Percentiles rank a stretch among this genome's conserved stretches.
Conservation (phyloP, 2,113 vertebrate species). For the Scomber scombrus region DNA sequence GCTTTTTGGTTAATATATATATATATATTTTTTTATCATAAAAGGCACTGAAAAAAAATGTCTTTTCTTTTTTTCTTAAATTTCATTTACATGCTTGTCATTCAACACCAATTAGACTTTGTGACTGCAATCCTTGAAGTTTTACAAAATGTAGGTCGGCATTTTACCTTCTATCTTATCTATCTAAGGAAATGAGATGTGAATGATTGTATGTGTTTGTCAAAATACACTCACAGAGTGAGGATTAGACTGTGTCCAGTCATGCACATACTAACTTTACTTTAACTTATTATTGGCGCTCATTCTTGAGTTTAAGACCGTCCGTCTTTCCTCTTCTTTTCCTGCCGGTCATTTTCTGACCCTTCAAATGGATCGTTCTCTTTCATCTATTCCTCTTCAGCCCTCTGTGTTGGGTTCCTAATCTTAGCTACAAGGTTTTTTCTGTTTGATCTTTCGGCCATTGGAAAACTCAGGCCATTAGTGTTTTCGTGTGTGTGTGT, state of each 20-base stretch:
- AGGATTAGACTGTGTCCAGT: conserved; percentile 1
- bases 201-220: background rate
- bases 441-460: conserved; percentile 29
- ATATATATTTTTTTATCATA: background rate
- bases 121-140: background rate
- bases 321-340: conserved; percentile 27
- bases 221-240: background rate
- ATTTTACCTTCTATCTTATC: background rate
- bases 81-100: background rate
- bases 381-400: conserved; percentile 40
- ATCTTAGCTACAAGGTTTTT: conserved; percentile 35
- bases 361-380: conserved; percentile 15
- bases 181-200: conserved; percentile 10
- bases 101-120: conserved; percentile 5
- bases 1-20: background rate
- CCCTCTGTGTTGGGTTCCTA: conserved; percentile 11
- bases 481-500: conserved; percentile 5
- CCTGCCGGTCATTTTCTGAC: conserved; percentile 35
- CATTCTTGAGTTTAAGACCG: conserved; percentile 20
- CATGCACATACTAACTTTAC: background rate
- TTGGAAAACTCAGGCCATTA: conserved; percentile 20
- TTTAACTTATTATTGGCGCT: background rate
- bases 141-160: background rate
- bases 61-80: background rate
- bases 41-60: background rate